These are phyloP conservation scores for Cyclophora albipunctata DNA, from an alignment of 2,888 invertebrate species.

Conservation along the genomic window DNA sequence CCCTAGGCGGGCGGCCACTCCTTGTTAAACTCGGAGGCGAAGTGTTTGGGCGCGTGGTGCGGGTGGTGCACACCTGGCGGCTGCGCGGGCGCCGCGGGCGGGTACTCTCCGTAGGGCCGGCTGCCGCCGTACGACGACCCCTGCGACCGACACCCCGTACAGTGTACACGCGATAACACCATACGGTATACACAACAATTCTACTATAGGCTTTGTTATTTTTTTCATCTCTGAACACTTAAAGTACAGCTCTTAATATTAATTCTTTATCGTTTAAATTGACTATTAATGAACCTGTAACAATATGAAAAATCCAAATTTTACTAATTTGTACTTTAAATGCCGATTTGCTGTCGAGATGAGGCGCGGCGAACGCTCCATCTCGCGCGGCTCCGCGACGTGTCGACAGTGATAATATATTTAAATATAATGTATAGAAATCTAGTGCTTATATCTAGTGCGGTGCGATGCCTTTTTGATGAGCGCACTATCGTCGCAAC, in stretches of 20 bases:
- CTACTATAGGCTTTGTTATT: neutral
- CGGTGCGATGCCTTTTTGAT: constrained; percentile 75
- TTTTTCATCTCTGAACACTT: constrained; percentile 73
- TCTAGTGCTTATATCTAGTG: constrained; percentile 69
- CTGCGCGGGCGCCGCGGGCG: constrained; percentile 54
- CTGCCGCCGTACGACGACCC: constrained; percentile 72
- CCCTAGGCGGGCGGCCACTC: constrained; percentile 73
- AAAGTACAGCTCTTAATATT: constrained; percentile 75
- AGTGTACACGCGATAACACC: neutral
- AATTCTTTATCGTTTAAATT: constrained; percentile 59
- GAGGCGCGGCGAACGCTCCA: constrained; percentile 60
- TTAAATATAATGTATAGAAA: constrained; percentile 57
- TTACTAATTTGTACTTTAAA: constrained; percentile 76
- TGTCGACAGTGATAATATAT: constrained; percentile 49
- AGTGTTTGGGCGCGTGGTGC: constrained; percentile 76
- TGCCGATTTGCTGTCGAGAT: constrained; percentile 72
- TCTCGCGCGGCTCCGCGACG: constrained; percentile 62
- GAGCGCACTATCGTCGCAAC: constrained; percentile 63
- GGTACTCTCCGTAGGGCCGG: constrained; percentile 66
- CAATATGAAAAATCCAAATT: constrained; percentile 74
- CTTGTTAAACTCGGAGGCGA: constrained; percentile 73
- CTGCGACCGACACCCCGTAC: constrained; percentile 35
- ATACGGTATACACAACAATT: neutral
- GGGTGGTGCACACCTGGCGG: constrained; percentile 72
- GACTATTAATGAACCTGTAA: constrained; percentile 75